Conservation (phyloP, 2,113 vertebrate species). For the Himantopus leucocephalus region DNA sequence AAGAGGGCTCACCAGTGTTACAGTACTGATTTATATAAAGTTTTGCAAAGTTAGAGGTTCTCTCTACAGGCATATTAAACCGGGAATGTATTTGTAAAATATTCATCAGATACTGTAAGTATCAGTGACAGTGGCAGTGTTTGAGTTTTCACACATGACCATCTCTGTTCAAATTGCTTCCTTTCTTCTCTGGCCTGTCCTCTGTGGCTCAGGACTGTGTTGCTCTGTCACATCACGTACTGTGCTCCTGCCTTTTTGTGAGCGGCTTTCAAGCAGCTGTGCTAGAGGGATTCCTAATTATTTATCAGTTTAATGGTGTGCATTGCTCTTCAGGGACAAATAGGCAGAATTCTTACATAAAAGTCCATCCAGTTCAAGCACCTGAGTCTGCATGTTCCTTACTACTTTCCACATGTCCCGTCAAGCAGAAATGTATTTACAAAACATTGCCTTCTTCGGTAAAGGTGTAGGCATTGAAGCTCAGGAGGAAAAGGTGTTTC, state of each 20-base stretch:
- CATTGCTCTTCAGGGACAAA: not conserved
- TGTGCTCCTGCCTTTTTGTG: not conserved
- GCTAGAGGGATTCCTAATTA: not conserved
- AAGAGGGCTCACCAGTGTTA: not conserved
- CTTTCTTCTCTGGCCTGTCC: not conserved
- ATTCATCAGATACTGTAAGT: not conserved
- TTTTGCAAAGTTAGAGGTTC: not conserved
- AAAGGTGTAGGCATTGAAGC: not conserved
- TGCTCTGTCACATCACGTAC: not conserved
- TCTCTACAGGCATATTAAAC: not conserved
- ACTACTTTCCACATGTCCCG: not conserved
- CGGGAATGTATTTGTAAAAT: not conserved
- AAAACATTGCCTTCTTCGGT: not conserved
- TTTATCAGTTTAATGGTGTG: not conserved
- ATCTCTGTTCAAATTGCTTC: not conserved
- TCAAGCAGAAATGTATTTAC: not conserved
- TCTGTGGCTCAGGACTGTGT: not conserved
- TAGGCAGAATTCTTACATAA: not conserved
- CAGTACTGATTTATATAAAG: no score
- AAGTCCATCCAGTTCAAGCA: not conserved
- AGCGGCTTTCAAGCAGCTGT: not conserved
- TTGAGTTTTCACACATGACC: not conserved
- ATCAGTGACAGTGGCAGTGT: not conserved
- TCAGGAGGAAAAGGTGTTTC: slow-evolving; percentile 35
- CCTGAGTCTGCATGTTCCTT: not conserved